Base-by-base conservation (phyloP, 1,140 invertebrate genomes). In the Saxidomus purpurata region DNA sequence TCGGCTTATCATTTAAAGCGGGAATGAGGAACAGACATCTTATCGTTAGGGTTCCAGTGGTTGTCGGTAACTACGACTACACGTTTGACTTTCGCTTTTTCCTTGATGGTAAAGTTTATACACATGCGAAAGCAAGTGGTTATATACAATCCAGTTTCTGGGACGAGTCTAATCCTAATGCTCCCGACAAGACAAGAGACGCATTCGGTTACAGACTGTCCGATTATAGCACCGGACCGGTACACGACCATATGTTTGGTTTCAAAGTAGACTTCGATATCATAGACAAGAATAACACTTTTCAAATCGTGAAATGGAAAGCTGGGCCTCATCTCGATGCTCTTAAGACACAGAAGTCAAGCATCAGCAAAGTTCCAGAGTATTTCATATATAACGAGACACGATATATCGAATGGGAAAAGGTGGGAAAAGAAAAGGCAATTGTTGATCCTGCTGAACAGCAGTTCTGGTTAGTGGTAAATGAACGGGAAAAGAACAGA, bases 201-300 rank as follows among this genome's bases (percentile, higher is more conserved):
- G 49, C 86, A 1, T 94, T 92, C 79, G 93, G 93, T 0, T 92
- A 91, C 61, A 55, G 86, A 61, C 25, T 94, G 31, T 61, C 71
- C 9, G 81, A 91, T 1, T 79, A 89, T 34, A 63, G 80, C 36
- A 69, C 84, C 1, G 94, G 89, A 13, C 92, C 90, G 36, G 77
- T 94, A 15, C 94, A 94, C 80, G 90, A 93, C 31, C 94, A 94
- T 86, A 84, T 92, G 40, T 92, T 94, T 61, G 87, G 93, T 55
- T 94, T 93, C 80, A 94, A 94, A 55, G 92, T 90, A 0, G 93
- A 94, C 85, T 34, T 94, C 6, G 94, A 94, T 83, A 88, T 94
- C 22, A 61, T 84, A 28, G 92, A 92, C 15, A 77, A 76, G 9
- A 84, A 61, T 15, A 94, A 94, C 81, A 80, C 92, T n/a, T 93